Conservation (phyloP, 2,113 vertebrate species). For the Rhabdornis inornatus region DNA sequence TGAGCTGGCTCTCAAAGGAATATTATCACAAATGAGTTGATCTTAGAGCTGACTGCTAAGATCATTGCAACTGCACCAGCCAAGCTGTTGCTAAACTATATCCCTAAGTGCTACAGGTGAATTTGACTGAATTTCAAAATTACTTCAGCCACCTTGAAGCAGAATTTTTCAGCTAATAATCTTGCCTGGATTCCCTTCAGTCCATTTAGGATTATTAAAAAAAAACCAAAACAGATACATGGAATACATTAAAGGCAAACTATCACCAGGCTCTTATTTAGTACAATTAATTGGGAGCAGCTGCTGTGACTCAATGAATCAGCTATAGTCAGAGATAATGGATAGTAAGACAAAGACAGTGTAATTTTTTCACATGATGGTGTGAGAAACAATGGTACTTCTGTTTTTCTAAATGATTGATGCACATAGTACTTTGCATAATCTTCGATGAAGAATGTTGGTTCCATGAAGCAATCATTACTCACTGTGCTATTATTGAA, state of each 20-base stretch:
- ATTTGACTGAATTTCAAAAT: background rate
- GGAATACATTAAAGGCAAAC: background rate
- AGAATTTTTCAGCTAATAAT: background rate
- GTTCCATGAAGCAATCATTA: background rate
- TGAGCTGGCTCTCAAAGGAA: background rate
- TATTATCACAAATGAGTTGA: background rate
- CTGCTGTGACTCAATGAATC: background rate
- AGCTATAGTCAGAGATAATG: background rate
- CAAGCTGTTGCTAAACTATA: background rate
- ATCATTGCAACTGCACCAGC: background rate
- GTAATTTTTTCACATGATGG: background rate
- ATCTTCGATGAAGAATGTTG: background rate
- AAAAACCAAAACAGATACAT: background rate
- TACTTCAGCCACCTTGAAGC: background rate
- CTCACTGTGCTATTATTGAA: background rate
- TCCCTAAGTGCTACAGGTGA: background rate
- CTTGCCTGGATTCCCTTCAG: background rate
- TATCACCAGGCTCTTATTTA: background rate
- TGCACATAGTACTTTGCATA: background rate
- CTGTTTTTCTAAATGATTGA: background rate
- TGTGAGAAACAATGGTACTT: background rate
- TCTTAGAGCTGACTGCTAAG: background rate
- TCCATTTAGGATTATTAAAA: background rate
- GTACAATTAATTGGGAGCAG: background rate
- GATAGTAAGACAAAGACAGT: background rate